A percentile compares a stretch with the other conserved stretches of the same genome.
Evolutionary conservation across 2,113 vertebrate species (phyloP).

Genomic region (Herpetotheres cachinnans): DNA sequence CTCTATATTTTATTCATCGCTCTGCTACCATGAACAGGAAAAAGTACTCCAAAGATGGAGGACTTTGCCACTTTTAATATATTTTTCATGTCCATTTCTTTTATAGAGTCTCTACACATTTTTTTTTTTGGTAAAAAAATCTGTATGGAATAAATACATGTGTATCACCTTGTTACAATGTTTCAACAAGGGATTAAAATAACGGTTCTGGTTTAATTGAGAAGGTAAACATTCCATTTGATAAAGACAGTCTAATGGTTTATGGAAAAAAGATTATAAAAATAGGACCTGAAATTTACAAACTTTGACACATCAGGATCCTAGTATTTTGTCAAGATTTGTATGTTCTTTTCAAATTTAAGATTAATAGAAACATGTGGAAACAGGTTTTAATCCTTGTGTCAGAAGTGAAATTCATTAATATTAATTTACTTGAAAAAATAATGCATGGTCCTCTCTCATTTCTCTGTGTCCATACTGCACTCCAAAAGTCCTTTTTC

Average conservation of each 20-base stretch:
- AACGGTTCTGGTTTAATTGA: not conserved
- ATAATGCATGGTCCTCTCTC: not conserved
- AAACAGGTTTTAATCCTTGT: not conserved
- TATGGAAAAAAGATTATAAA: not conserved
- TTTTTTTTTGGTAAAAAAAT: no score
- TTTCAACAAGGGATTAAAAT: not conserved
- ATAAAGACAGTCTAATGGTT: not conserved
- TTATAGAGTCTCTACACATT: not conserved
- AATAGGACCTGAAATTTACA: not conserved
- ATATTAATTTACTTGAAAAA: not conserved
- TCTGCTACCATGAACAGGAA: not conserved
- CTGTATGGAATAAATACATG: not conserved
- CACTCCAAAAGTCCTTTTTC: not conserved
- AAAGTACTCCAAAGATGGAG: not conserved
- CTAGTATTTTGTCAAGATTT: not conserved
- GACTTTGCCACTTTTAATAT: not conserved
- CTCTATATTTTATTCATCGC: not conserved
- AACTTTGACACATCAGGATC: not conserved
- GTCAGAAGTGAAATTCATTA: not conserved
- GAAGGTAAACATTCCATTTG: not conserved
- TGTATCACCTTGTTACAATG: not conserved
- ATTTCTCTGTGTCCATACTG: not conserved
- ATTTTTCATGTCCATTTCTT: not conserved
- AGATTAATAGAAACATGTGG: not conserved
- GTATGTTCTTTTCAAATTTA: not conserved